phyloP scores from a whole-genome alignment of 2,113 vertebrate species.

The Aphelocoma coerulescens region DNA sequence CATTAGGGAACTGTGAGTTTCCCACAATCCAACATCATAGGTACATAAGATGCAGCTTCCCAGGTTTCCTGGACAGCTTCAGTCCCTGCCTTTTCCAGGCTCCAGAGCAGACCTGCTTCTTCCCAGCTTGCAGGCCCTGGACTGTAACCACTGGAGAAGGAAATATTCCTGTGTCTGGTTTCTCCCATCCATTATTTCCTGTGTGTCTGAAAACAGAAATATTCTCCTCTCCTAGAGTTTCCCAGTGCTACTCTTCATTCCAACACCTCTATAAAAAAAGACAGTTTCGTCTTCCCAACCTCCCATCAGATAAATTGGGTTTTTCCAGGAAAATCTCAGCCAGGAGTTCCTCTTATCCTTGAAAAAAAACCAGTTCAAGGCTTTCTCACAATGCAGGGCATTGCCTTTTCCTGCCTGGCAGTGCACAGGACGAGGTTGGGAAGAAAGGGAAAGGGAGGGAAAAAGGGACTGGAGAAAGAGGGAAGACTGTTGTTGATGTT shows the following conservation, averaged over 20 bases:
- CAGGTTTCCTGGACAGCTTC: neutral
- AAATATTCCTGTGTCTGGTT: neutral
- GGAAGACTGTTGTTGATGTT: neutral
- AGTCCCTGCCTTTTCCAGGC: neutral
- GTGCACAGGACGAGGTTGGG: neutral
- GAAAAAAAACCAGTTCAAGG: neutral
- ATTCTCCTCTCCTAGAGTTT: neutral
- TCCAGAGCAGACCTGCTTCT: neutral
- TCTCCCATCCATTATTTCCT: neutral
- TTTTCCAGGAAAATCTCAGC: neutral
- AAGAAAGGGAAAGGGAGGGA: neutral
- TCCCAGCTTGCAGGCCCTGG: neutral
- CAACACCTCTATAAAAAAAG: neutral
- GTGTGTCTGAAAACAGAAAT: neutral
- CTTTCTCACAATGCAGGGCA: neutral
- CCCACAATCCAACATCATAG: neutral
- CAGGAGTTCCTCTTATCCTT: neutral
- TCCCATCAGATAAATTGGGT: neutral
- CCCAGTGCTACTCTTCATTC: neutral
- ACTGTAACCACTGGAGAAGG: neutral
- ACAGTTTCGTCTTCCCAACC: neutral
- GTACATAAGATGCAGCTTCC: neutral
- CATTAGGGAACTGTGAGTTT: accelerated
- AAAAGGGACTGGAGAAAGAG: neutral
- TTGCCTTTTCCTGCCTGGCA: neutral